These are phyloP conservation scores for Strix uralensis DNA, from an alignment of 2,113 vertebrate species.

Conservation along the genomic window DNA sequence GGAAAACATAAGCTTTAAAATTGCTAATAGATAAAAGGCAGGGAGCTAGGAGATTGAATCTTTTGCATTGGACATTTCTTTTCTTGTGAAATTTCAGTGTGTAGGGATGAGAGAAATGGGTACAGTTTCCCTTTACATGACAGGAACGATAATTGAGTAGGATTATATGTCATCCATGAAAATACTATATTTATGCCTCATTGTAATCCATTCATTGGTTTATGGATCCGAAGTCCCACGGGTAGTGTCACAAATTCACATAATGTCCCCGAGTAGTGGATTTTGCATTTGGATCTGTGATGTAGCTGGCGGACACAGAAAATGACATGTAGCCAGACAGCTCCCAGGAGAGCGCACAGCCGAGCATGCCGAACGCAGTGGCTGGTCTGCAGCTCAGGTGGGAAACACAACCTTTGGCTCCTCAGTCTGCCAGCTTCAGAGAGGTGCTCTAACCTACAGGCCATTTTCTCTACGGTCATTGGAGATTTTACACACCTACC, in stretches of 20 bases:
- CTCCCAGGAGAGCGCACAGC: conserved; percentile 50
- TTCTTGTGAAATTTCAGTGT: conserved; percentile 30
- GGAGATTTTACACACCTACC: neutral
- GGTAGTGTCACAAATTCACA: conserved; percentile 78
- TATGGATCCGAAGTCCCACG: conserved; percentile 77
- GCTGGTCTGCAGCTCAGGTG: conserved; percentile 28
- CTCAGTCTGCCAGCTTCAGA: neutral
- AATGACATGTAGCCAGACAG: conserved; percentile 72
- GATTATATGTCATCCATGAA: conserved; percentile 77
- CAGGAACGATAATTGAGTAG: conserved; percentile 71
- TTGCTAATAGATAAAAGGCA: neutral
- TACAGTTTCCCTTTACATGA: conserved; percentile 65
- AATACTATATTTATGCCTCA: conserved; percentile 76
- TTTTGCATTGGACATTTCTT: neutral
- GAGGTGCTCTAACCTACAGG: neutral
- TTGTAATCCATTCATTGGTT: conserved; percentile 83
- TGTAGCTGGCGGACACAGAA: conserved; percentile 75
- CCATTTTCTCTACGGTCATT: neutral
- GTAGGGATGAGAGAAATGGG: conserved; percentile 46
- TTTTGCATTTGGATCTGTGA: conserved; percentile 77
- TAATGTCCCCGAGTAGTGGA: conserved; percentile 68
- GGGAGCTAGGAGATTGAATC: neutral
- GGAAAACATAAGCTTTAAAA: conserved; percentile 4
- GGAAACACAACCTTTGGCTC: neutral
- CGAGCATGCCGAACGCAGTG: neutral